These are phyloP conservation scores for Xenotilapia caudafasciata DNA, from an alignment of 2,113 vertebrate species.

Conservation along the genomic window DNA sequence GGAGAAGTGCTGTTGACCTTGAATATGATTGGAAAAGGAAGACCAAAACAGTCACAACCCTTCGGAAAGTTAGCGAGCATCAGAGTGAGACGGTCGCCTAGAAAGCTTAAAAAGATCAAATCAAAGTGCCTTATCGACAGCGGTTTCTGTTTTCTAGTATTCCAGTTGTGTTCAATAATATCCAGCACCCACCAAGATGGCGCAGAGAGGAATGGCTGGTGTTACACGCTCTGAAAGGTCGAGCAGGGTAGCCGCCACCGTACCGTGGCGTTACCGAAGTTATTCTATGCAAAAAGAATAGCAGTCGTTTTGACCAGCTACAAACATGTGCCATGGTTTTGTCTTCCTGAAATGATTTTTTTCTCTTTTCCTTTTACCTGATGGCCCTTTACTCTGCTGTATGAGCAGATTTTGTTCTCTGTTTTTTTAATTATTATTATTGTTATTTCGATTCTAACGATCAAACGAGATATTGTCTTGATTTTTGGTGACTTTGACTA, in stretches of 20 bases:
- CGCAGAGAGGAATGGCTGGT: constrained; percentile 57
- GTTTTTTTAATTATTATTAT: not conserved
- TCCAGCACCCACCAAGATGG: constrained; percentile 65
- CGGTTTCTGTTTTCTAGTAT: constrained; percentile 70
- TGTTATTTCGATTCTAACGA: constrained; percentile 42
- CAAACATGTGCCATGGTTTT: constrained; percentile 79
- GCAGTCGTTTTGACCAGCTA: constrained; percentile 77
- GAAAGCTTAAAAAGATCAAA: constrained; percentile 43
- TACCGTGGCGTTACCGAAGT: constrained; percentile 54
- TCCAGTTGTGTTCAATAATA: constrained; percentile 69
- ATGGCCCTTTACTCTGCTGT: constrained; percentile 57
- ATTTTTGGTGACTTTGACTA: constrained; percentile 64
- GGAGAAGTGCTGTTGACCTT: constrained; percentile 55
- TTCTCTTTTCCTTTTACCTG: constrained; percentile 34
- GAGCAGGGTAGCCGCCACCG: constrained; percentile 44
- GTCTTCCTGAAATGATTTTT: constrained; percentile 71
- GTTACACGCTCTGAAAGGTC: constrained; percentile 27
- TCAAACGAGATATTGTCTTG: constrained; percentile 52
- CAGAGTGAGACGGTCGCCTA: constrained; percentile 3
- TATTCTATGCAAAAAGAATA: constrained; percentile 80
- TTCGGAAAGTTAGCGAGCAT: constrained; percentile 13
- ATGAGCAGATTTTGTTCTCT: constrained; percentile 47
- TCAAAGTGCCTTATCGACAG: constrained; percentile 78
- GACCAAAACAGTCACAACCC: constrained; percentile 58
- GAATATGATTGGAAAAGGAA: constrained; percentile 65